A percentile compares a stretch with the other conserved stretches of the same genome.
These are phyloP conservation scores for Eurytoma californica DNA, from an alignment of 2,888 invertebrate species.

Conservation along the genomic window DNA sequence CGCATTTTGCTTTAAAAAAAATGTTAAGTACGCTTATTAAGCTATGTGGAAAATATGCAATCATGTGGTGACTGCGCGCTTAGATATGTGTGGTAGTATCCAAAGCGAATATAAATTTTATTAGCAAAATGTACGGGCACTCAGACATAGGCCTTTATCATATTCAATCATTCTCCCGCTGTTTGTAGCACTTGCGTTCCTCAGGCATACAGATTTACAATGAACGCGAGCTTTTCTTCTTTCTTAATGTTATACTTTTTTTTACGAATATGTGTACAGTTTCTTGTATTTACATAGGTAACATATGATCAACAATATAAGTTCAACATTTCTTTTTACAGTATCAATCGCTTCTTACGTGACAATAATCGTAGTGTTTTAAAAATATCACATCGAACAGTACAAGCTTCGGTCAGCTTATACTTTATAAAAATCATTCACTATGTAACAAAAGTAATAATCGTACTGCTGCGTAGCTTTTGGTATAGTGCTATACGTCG, in stretches of 20 bases:
- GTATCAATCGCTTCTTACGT: constrained; percentile 20
- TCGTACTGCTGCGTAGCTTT: constrained; percentile 39
- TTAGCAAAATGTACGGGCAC: constrained; percentile 36
- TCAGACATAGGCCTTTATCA: constrained; percentile 42
- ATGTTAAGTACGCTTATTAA: constrained; percentile 42
- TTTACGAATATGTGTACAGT: constrained; percentile 18
- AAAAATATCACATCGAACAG: constrained; percentile 50
- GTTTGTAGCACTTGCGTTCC: constrained; percentile 8
- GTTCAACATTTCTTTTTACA: constrained; percentile 46
- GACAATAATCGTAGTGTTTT: constrained; percentile 29
- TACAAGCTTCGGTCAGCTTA: constrained; percentile 12
- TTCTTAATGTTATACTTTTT: constrained; percentile 33
- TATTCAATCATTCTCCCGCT: constrained; percentile 23
- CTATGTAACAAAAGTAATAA: constrained; percentile 46
- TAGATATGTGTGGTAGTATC: not conserved
- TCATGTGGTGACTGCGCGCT: not conserved
- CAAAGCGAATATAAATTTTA: constrained; percentile 21
- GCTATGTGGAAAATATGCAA: constrained; percentile 39
- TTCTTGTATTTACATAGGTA: constrained; percentile 46
- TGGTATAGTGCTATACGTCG: constrained; percentile 34
- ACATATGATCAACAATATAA: constrained; percentile 32
- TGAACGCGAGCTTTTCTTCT: constrained; percentile 18
- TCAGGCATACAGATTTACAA: constrained; percentile 48
- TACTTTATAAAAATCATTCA: constrained; percentile 35
- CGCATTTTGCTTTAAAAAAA: constrained; percentile 37